Evolutionary conservation across 2,113 vertebrate genomes (phyloP).

Genomic region (Rhabdornis inornatus): DNA sequence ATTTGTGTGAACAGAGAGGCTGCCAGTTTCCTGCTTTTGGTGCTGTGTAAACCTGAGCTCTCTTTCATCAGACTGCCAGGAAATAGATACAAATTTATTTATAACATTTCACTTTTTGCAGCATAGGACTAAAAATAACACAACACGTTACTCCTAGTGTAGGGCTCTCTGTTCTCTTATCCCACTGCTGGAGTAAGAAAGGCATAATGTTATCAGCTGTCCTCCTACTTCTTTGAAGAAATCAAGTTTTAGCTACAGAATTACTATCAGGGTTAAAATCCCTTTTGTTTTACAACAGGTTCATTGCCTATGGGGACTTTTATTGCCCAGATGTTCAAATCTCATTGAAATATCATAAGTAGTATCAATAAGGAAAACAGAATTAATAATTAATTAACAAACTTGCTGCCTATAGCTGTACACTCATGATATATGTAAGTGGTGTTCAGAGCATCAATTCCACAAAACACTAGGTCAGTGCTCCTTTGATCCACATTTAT

Average conservation of each 20-base stretch:
- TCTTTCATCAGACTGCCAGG: not conserved
- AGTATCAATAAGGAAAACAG: slow-evolving; percentile 16
- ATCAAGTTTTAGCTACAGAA: not conserved
- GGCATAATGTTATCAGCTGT: not conserved
- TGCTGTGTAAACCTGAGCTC: slow-evolving; percentile 2
- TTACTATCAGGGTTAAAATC: slow-evolving; percentile 19
- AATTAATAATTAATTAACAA: slow-evolving; percentile 56
- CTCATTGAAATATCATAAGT: not conserved
- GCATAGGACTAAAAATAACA: slow-evolving; percentile 1
- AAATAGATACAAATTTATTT: slow-evolving; percentile 19
- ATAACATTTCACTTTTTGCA: not conserved
- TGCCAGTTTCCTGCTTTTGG: not conserved
- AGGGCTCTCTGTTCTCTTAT: not conserved
- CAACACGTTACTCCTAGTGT: not conserved
- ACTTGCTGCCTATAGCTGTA: not conserved
- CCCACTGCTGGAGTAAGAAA: not conserved
- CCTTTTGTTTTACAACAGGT: not conserved
- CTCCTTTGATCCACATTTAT: slow-evolving; percentile 48
- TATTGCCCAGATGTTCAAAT: not conserved
- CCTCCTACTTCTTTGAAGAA: not conserved
- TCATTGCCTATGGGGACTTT: not conserved
- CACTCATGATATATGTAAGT: not conserved
- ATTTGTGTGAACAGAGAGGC: not conserved
- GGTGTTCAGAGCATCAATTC: slow-evolving; percentile 5
- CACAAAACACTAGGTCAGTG: slow-evolving; percentile 43